These are phyloP conservation scores for Pollicipes pollicipes DNA, from an alignment of 1,140 invertebrate species.

Conservation along the genomic window DNA sequence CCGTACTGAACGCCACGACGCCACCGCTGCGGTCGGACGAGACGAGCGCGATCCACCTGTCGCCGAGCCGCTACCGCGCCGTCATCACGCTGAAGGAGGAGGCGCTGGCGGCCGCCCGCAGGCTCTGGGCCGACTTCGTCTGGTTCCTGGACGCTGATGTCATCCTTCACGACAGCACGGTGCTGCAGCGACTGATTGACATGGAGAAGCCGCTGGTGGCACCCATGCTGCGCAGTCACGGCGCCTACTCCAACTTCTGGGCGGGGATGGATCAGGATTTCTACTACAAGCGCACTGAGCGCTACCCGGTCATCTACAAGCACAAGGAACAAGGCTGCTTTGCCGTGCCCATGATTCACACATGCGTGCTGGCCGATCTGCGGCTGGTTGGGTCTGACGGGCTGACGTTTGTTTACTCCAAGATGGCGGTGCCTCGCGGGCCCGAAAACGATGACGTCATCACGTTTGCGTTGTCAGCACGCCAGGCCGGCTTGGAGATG, in stretches of 20 bases:
- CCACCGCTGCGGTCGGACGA: slow-evolving; percentile 38
- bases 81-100: slow-evolving; percentile 63
- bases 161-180: slow-evolving; percentile 52
- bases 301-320: slow-evolving; percentile 65
- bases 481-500: slow-evolving; percentile 48
- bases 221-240: slow-evolving; percentile 68
- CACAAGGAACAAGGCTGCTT: slow-evolving; percentile 54
- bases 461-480: slow-evolving; percentile 72
- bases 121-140: slow-evolving; percentile 66
- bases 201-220: slow-evolving; percentile 40
- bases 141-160: slow-evolving; percentile 78
- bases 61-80: slow-evolving; percentile 50
- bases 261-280: slow-evolving; percentile 70
- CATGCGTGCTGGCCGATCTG: slow-evolving; percentile 67
- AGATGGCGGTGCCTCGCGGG: slow-evolving; percentile 44
- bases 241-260: slow-evolving; percentile 92
- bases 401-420: slow-evolving; percentile 55
- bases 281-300: slow-evolving; percentile 72
- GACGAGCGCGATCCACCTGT: slow-evolving; percentile 43
- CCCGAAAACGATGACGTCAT: slow-evolving; percentile 91
- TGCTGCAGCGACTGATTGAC: slow-evolving; percentile 45
- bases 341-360: slow-evolving; percentile 80
- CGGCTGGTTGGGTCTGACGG: slow-evolving; percentile 36
- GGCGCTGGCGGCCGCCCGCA: slow-evolving; percentile 48
- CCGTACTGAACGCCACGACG: slow-evolving; percentile 35